Percentiles rank a stretch among this genome's conserved stretches.
Evolutionary conservation across 37 sponge, comb jelly and placozoan genomes (phyloP).

Genomic region (Petrosia ficiformis): DNA sequence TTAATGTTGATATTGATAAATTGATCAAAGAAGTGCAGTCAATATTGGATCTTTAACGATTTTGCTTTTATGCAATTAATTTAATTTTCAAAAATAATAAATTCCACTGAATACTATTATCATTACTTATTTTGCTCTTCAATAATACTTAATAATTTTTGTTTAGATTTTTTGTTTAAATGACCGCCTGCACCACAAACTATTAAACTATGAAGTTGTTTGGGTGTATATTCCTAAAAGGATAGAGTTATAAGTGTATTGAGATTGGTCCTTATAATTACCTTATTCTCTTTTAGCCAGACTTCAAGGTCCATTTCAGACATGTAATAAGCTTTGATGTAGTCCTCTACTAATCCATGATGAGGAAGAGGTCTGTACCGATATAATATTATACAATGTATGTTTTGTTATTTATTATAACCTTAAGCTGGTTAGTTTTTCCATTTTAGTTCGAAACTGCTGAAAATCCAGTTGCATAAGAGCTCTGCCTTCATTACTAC

Average conservation of each 20-base stretch:
- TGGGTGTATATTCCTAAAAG: constrained; percentile 75
- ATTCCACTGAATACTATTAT: background rate
- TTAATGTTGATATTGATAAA: constrained; percentile 3
- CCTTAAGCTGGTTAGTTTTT: constrained; percentile 65
- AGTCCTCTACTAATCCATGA: constrained; percentile 83
- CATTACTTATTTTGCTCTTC: constrained; percentile 3
- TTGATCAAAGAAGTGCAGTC: background rate
- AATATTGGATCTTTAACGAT: no score
- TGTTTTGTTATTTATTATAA: constrained; percentile 1
- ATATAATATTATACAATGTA: background rate
- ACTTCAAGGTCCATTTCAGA: constrained; percentile 76
- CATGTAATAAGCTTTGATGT: constrained; percentile 91
- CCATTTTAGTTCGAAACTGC: constrained; percentile 82
- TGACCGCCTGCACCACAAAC: constrained; percentile 66
- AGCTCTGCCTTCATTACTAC: constrained; percentile 95
- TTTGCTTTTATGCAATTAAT: background rate
- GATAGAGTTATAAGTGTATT: background rate
- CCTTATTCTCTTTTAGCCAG: constrained; percentile 78
- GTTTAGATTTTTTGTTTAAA: constrained; percentile 62
- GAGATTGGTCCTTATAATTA: constrained; percentile 7
- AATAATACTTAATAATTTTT: constrained; percentile 50
- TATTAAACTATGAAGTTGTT: constrained; percentile 77
- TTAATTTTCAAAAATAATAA: background rate
- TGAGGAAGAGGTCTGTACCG: constrained; percentile 68
- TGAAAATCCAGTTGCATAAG: constrained; percentile 97